phyloP scores from a whole-genome alignment of 2,888 invertebrate genomes.

The Gymnocheta viridis region DNA sequence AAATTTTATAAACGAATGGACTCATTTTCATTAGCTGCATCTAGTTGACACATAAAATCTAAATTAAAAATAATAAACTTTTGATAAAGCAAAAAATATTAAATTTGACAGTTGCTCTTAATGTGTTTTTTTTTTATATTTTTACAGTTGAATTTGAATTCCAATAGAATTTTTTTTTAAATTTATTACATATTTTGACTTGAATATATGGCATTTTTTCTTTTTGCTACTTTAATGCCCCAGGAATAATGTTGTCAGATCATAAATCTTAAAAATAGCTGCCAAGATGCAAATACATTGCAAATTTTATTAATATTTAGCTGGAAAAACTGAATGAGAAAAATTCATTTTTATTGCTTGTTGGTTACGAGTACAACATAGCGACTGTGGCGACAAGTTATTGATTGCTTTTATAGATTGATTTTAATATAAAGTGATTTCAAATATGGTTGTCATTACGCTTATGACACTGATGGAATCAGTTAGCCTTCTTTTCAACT shows the following conservation, averaged over 20 bases:
- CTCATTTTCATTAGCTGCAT: conserved; percentile 31
- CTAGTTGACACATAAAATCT: conserved; percentile 42
- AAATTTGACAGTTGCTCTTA: conserved; percentile 50
- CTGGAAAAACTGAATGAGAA: conserved; percentile 22
- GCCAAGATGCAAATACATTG: conserved; percentile 58
- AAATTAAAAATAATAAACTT: conserved; percentile 38
- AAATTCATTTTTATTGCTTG: background rate
- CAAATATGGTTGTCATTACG: conserved; percentile 42
- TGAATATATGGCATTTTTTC: conserved; percentile 21
- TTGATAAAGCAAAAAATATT: conserved; percentile 20
- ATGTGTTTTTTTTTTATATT: background rate
- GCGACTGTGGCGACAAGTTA: conserved; percentile 37
- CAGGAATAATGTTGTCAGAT: conserved; percentile 57
- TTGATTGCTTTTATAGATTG: conserved; percentile 44
- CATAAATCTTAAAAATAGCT: conserved; percentile 62
- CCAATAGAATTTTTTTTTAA: conserved; percentile 30
- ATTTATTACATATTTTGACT: conserved; percentile 3
- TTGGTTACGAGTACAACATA: conserved; percentile 8
- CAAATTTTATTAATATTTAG: conserved; percentile 47
- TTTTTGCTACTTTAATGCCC: conserved; percentile 50
- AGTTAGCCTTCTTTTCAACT: conserved; percentile 13
- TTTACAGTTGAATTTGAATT: conserved; percentile 37
- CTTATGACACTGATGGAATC: conserved; percentile 1
- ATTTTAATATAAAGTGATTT: conserved; percentile 46
- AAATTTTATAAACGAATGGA: conserved; percentile 13